Base-by-base conservation (phyloP, 2,797 vertebrate species). In the Hoplostethus mediterraneus region DNA sequence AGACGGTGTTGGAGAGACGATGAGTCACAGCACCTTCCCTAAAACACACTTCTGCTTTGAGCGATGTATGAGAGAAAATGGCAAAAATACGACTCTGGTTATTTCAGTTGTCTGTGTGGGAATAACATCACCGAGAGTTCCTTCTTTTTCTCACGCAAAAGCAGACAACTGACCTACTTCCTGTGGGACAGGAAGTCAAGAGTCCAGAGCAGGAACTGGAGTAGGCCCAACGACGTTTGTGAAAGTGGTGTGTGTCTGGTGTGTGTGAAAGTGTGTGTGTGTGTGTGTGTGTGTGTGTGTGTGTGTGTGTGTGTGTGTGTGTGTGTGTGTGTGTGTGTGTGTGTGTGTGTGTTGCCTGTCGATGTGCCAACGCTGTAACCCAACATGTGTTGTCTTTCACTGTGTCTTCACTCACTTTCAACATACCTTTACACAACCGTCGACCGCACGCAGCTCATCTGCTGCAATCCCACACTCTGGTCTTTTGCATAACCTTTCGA, bases 91-190 rank as follows among this genome's bases (percentile, higher is more conserved):
- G 65, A 71, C 21, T 28, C 1, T 0, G 68, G 60, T 84, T 91
- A 88, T 92, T 93, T 91, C 75, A 79, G 79, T 71, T 71, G 72
- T 80, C 86, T 86, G 83, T 71, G 77, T 88, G 89, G 86, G 86
- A 81, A 77, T 86, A 75, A 91, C 89, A 88, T 94, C 93, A 94
- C 78, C 3, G 1, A 45, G 0, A 89, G 70, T 94, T 94, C 93
- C 93, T 63, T 54, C 58, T 94, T 93, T 67, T 90, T 94, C 85
- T 84, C 94, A 94, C 93, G 93, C 91, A 48, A 86, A 89, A 67
- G 76, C 47, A 73, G 66, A 60, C 67, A 25, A 73, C 53, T n/a
- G 59, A 67, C 69, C 79, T 3, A 54, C 80, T 87, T 93, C 83
- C 79, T 79, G 63, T 62, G 49, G 44, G 65, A 73, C 73, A 48